Conservation (phyloP, 2,888 invertebrate genomes). For the Globia sparganii region DNA sequence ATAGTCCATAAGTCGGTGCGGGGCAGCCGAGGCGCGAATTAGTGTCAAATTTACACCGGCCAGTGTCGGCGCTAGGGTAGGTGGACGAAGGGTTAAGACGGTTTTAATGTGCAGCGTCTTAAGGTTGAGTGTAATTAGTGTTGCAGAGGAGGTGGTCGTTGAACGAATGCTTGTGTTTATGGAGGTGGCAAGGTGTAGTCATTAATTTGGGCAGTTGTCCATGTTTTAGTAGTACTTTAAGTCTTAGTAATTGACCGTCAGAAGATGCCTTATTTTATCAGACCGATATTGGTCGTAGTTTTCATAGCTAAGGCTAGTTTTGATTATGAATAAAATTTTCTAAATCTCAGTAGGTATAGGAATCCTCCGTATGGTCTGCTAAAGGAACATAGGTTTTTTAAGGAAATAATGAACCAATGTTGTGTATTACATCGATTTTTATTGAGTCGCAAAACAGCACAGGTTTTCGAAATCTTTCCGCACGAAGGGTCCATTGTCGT, state of each 20-base stretch:
- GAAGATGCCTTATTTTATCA: not conserved
- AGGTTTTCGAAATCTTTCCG: slow-evolving; percentile 48
- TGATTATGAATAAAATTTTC: not conserved
- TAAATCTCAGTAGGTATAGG: too few relatives aligned
- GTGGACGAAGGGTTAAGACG: slow-evolving; percentile 44
- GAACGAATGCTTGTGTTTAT: slow-evolving; percentile 9
- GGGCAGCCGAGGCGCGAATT: slow-evolving; percentile 81
- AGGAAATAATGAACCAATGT: not conserved
- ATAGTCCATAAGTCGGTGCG: slow-evolving; percentile 87
- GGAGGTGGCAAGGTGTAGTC: not conserved
- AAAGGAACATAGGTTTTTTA: not conserved
- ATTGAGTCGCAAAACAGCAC: slow-evolving; percentile 15
- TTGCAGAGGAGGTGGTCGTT: slow-evolving; percentile 4
- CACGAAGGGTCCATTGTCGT: slow-evolving; percentile 39
- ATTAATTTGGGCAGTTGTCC: not conserved
- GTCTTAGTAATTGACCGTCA: not conserved
- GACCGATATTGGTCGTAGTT: not conserved
- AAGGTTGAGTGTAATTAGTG: slow-evolving; percentile 37
- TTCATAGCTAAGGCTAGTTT: not conserved
- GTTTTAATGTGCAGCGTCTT: slow-evolving; percentile 58
- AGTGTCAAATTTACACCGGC: slow-evolving; percentile 80
- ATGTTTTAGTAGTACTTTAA: not conserved
- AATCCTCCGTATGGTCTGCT: not conserved
- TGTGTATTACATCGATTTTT: not conserved
- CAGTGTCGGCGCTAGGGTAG: slow-evolving; percentile 46